phyloP scores from a whole-genome alignment of 2,888 invertebrate genomes.

The Bellardia bayeri region DNA sequence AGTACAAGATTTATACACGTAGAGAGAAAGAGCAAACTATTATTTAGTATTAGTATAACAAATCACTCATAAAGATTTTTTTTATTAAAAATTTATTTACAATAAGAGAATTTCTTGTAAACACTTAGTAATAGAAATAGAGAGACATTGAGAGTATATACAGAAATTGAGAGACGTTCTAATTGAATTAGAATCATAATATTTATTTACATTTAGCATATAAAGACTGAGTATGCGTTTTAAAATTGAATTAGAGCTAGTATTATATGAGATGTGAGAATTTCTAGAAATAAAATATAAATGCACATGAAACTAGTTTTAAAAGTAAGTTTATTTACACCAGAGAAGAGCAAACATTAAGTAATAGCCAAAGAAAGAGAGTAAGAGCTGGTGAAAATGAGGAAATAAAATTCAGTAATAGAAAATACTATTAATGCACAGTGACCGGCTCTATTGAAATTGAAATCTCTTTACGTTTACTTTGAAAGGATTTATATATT shows the following conservation, averaged over 20 bases:
- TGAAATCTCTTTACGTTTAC: slow-evolving; percentile 56
- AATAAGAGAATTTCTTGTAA: slow-evolving; percentile 43
- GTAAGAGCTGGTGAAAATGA: slow-evolving; percentile 39
- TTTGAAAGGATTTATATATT: slow-evolving; percentile 61
- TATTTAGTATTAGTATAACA: slow-evolving; percentile 47
- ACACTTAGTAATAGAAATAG: slow-evolving; percentile 9
- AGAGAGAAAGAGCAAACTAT: slow-evolving; percentile 60
- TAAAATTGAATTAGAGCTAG: slow-evolving; percentile 45
- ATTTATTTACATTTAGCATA: slow-evolving; percentile 69
- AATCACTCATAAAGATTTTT: slow-evolving; percentile 67
- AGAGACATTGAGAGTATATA: neutral
- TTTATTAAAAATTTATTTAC: slow-evolving; percentile 33
- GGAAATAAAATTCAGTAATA: slow-evolving; percentile 33
- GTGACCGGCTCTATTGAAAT: slow-evolving; percentile 77
- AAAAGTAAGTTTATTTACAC: slow-evolving; percentile 54
- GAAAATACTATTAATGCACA: slow-evolving; percentile 78
- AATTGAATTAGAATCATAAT: slow-evolving; percentile 23
- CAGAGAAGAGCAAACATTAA: slow-evolving; percentile 40
- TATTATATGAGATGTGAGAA: slow-evolving; percentile 66
- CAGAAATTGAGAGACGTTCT: slow-evolving; percentile 17
- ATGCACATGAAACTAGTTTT: slow-evolving; percentile 68
- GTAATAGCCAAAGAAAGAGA: slow-evolving; percentile 48
- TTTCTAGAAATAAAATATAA: slow-evolving; percentile 64
- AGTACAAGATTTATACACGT: slow-evolving; percentile 38
- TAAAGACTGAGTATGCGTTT: slow-evolving; percentile 61